These are phyloP conservation scores for Diachasmimorpha longicaudata DNA, from an alignment of 1,140 invertebrate genomes.

Conservation along the genomic window DNA sequence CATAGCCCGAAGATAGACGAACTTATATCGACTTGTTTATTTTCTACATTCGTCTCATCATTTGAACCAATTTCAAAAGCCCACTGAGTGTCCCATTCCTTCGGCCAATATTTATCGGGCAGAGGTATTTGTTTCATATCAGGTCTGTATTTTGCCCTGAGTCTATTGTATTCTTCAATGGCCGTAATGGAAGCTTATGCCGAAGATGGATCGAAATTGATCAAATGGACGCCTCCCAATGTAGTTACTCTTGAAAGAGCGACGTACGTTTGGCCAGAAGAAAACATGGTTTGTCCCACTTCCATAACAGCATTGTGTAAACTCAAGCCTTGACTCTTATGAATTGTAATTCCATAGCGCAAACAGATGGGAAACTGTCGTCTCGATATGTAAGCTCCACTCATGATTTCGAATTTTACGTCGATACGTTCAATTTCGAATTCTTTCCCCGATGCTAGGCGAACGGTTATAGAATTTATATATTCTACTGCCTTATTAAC, in stretches of 20 bases:
- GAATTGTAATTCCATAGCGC: constrained; percentile 53
- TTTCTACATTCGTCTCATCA: background rate
- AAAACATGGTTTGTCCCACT: constrained; percentile 43
- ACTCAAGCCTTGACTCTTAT: constrained; percentile 55
- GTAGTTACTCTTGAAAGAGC: constrained; percentile 48
- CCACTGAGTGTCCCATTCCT: background rate
- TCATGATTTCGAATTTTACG: constrained; percentile 34
- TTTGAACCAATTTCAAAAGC: background rate
- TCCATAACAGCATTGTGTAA: constrained; percentile 44
- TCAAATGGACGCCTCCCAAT: constrained; percentile 35
- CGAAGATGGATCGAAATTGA: constrained; percentile 24
- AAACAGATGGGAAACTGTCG: constrained; percentile 52
- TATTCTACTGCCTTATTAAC: background rate
- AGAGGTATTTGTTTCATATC: background rate
- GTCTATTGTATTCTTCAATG: background rate
- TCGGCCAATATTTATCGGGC: background rate
- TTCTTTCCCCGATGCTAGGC: constrained; percentile 14
- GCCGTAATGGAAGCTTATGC: constrained; percentile 10
- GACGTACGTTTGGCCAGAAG: constrained; percentile 49
- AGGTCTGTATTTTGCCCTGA: background rate
- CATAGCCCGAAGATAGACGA: background rate
- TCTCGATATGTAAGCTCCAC: constrained; percentile 41
- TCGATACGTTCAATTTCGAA: constrained; percentile 1
- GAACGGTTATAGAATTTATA: constrained; percentile 12
- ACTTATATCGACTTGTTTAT: background rate